Percentiles rank a stretch among this genome's conserved stretches.
These are phyloP conservation scores for Bujurquina vittata DNA, from an alignment of 2,113 vertebrate genomes.

Conservation along the genomic window DNA sequence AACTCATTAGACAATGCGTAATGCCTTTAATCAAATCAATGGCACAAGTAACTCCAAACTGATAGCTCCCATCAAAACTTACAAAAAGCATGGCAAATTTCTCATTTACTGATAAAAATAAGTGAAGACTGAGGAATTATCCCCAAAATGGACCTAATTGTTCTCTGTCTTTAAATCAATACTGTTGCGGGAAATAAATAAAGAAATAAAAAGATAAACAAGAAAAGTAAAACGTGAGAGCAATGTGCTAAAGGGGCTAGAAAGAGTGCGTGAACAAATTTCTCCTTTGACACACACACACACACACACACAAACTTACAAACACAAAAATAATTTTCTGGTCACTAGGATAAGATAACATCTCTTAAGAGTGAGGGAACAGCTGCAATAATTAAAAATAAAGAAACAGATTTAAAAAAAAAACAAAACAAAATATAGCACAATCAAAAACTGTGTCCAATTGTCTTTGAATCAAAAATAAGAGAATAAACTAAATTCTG, in stretches of 20 bases:
- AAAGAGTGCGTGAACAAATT: not conserved
- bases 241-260: constrained; percentile 19
- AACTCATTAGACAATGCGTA: constrained; percentile 99
- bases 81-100: constrained; percentile 82
- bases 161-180: constrained; percentile 75
- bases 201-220: constrained; percentile 56
- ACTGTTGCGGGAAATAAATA: constrained; percentile 56
- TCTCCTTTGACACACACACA: not conserved
- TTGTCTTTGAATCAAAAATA: not conserved
- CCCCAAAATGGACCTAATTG: constrained; percentile 78
- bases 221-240: constrained; percentile 62
- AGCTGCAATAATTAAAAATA: not conserved
- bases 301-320: too few relatives aligned
- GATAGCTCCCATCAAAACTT: constrained; percentile 94
- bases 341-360: not conserved
- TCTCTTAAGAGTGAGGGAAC: not conserved
- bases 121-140: constrained; percentile 78
- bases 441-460: not conserved
- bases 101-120: constrained; percentile 81
- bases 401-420: not conserved
- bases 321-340: not conserved
- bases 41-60: constrained; percentile 91
- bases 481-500: not conserved
- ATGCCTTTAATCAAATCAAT: constrained; percentile 99
- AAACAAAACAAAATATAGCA: not conserved